Percentiles rank a stretch among this genome's conserved stretches.
These are phyloP conservation scores for Piscicola geometra DNA, from an alignment of 2,888 invertebrate species.

Conservation along the genomic window DNA sequence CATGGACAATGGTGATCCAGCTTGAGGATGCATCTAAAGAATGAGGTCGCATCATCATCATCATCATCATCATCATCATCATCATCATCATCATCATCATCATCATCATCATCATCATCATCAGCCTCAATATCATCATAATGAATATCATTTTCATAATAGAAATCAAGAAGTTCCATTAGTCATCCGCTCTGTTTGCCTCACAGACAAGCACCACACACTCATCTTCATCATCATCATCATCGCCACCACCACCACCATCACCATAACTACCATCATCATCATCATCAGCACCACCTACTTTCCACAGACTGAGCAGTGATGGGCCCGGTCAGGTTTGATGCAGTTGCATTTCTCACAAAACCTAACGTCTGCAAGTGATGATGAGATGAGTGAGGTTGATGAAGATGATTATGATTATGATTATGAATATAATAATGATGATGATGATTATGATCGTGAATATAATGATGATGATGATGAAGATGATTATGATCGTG, in stretches of 20 bases:
- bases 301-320: constrained; percentile 89
- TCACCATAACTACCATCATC: constrained; percentile 33
- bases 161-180: too few relatives aligned
- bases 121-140: too few relatives aligned
- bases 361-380: constrained; percentile 45
- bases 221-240: constrained; percentile 26
- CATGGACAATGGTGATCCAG: constrained; percentile 99
- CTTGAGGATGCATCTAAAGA: constrained; percentile 75
- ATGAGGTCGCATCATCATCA: constrained; percentile 36
- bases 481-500: too few relatives aligned
- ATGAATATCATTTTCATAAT: too few relatives aligned
- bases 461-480: too few relatives aligned
- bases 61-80: constrained; percentile 21
- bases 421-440: too few relatives aligned
- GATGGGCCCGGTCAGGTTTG: constrained; percentile 95
- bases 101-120: constrained; percentile 35
- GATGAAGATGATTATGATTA: too few relatives aligned
- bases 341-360: constrained; percentile 92
- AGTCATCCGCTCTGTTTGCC: too few relatives aligned
- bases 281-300: constrained; percentile 49
- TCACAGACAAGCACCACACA: too few relatives aligned
- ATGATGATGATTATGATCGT: too few relatives aligned
- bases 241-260: constrained; percentile 33
- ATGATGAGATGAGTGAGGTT: too few relatives aligned
- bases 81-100: constrained; percentile 34